Evolutionary conservation across 1,140 invertebrate species (phyloP).

Genomic region (Thereuonema tuberculata): DNA sequence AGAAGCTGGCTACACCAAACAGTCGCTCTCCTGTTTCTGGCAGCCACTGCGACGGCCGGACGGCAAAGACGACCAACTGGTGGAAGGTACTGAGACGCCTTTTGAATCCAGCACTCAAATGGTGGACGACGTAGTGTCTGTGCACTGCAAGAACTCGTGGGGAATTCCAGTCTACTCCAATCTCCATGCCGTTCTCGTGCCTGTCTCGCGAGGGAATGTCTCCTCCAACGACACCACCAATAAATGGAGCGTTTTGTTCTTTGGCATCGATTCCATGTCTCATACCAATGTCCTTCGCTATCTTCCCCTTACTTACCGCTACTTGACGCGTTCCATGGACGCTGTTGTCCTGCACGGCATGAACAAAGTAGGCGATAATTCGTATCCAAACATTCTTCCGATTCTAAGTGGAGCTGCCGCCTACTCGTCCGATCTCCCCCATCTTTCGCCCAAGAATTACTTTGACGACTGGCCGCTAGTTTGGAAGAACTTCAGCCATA

Average conservation of each 20-base stretch:
- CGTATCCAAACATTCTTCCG: conserved; percentile 64
- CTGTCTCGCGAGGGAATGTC: conserved; percentile 37
- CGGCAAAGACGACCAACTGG: neutral
- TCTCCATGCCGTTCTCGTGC: conserved; percentile 3
- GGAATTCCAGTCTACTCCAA: neutral
- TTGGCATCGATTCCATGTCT: conserved; percentile 36
- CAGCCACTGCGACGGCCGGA: neutral
- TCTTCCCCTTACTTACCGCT: conserved; percentile 27
- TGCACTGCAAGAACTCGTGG: neutral
- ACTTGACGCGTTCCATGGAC: conserved; percentile 20
- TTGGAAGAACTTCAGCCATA: conserved; percentile 35
- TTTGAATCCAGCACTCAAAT: neutral
- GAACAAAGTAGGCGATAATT: conserved; percentile 40
- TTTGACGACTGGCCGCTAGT: conserved; percentile 37
- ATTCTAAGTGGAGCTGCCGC: conserved; percentile 44
- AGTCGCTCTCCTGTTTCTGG: neutral
- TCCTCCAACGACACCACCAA: conserved; percentile 28
- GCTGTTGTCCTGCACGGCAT: conserved; percentile 19
- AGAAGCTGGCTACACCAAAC: neutral
- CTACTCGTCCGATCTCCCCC: neutral
- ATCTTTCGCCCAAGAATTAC: conserved; percentile 18
- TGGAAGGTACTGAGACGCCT: neutral
- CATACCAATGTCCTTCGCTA: conserved; percentile 34
- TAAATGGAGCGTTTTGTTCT: conserved; percentile 25
- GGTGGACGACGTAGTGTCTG: neutral